Evolutionary conservation across 2,888 invertebrate species (phyloP), one percentile per base, ranked within the genome.

Genomic region (Petrophora chlorosata): DNA sequence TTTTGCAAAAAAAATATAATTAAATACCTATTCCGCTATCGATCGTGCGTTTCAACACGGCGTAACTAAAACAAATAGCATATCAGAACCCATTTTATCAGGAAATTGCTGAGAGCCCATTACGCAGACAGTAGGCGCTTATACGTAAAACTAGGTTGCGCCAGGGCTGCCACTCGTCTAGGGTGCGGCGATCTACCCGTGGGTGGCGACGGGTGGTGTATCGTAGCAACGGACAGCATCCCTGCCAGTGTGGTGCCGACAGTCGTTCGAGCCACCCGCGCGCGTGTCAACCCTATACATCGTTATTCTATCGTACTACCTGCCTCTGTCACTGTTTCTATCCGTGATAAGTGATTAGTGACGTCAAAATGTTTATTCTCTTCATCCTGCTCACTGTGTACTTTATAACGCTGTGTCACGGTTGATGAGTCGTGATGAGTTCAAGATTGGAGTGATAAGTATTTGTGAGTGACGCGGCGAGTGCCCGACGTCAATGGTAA

Each of bases 151-250:
- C 78, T 88, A 84, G 88, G 89, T 88, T 89, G 89, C 35, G 35
- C 23, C 43, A 50, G 39, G 43, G 43, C 49, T 43, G 49, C 25
- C 49, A 50, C 48, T 43, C 79, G 79, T 79, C 76, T 81, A 84
- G 86, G 88, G 88, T 57, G 60, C 86, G 86, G 76, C 65, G 47
- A 49, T 39, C 43, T 43, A 49, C 38, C 36, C 64, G 64, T 78
- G 82, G 85, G 81, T 76, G 79, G 79, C 64, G 65, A 65, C 67
- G 80, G 81, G 79, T 69, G 77, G 67, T 65, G 88, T 90, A 87
- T 81, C 89, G 72, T 87, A 87, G 89, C 89, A 90, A 90, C 89
- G 60, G 56, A 56, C 88, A 88, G 89, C 88, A 87, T 90, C 89
- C 89, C 85, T 84, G 76, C 61, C 88, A 89, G 89, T 89, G 70